phyloP scores from a whole-genome alignment of 2,888 invertebrate species.

The Leptinotarsa rubiginosa region DNA sequence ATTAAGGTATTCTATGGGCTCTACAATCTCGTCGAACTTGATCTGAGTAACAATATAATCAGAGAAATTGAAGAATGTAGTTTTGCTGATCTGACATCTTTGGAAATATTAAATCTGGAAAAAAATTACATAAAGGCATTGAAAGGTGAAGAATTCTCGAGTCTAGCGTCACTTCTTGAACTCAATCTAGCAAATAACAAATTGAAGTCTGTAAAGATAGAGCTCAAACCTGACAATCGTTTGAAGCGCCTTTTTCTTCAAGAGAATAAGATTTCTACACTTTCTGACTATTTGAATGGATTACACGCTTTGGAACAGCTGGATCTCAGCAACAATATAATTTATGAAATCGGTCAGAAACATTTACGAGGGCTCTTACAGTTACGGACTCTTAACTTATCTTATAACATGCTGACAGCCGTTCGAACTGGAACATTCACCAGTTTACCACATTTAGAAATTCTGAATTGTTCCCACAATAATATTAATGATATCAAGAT shows the following conservation, averaged over 20 bases:
- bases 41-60: constrained; percentile 57
- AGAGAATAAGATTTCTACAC: constrained; percentile 52
- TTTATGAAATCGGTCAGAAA: constrained; percentile 51
- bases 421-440: constrained; percentile 58
- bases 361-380: constrained; percentile 53
- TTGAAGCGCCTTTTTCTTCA: constrained; percentile 55
- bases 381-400: constrained; percentile 54
- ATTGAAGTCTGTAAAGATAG: constrained; percentile 46
- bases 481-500: constrained; percentile 51
- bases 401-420: constrained; percentile 54
- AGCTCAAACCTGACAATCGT: constrained; percentile 45
- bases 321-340: constrained; percentile 55
- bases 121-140: constrained; percentile 55
- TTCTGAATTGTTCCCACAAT: constrained; percentile 59
- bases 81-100: constrained; percentile 46
- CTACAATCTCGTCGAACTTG: constrained; percentile 50
- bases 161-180: constrained; percentile 51
- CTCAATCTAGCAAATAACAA: constrained; percentile 56
- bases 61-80: constrained; percentile 42
- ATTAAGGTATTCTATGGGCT: constrained; percentile 57
- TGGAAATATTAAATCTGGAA: constrained; percentile 54
- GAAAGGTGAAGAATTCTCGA: constrained; percentile 53
- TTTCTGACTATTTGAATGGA: constrained; percentile 54
- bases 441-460: constrained; percentile 59
- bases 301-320: constrained; percentile 56